Conservation (phyloP, 2,113 vertebrate genomes). For the Cariama cristata region DNA sequence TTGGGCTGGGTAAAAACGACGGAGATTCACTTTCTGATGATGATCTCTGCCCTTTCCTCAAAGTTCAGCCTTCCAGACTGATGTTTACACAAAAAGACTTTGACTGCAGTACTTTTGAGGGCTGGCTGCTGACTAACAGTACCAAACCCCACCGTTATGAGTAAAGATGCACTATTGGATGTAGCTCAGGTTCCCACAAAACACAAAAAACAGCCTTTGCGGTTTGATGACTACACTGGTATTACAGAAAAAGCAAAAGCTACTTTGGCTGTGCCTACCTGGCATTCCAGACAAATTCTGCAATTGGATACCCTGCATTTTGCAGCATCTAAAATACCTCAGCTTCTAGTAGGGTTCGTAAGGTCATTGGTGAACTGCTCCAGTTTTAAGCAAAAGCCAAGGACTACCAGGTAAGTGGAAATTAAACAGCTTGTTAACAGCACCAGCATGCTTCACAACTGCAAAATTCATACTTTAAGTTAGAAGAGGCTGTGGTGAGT, state of each 20-base stretch:
- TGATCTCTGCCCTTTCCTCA: neutral
- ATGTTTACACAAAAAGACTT: neutral
- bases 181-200: neutral
- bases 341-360: fast-evolving
- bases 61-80: neutral
- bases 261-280: neutral
- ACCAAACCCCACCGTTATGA: neutral
- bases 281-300: neutral
- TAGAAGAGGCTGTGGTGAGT: neutral
- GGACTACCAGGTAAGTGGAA: neutral
- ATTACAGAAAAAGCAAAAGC: neutral
- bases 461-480: neutral
- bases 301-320: neutral
- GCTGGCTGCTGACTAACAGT: neutral
- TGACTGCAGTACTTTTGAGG: neutral
- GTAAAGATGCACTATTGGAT: neutral
- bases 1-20: neutral
- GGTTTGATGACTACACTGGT: neutral
- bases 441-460: neutral
- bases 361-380: neutral
- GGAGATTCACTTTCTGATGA: neutral
- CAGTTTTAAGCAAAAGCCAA: neutral
- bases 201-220: neutral
- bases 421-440: neutral
- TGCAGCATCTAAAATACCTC: neutral